These are phyloP conservation scores for Enteromius thamalakanensis DNA, from an alignment of 2,797 vertebrate species.

Conservation along the genomic window DNA sequence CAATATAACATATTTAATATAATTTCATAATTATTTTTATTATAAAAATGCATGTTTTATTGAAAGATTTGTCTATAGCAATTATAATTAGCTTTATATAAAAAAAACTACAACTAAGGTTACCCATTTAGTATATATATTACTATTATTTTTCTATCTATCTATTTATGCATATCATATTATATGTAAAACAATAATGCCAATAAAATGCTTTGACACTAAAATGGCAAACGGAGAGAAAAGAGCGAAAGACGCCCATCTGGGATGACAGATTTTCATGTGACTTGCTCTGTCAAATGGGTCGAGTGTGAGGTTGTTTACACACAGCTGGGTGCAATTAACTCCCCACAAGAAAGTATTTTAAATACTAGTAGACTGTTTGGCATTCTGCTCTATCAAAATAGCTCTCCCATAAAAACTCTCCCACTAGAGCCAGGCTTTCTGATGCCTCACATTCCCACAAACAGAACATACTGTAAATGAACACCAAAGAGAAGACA, in stretches of 20 bases:
- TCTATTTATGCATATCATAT: not conserved
- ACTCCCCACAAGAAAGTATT: slow-evolving; percentile 73
- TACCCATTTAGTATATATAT: not conserved
- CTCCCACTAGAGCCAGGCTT: slow-evolving; percentile 52
- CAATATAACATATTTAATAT: not conserved
- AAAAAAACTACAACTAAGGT: not conserved
- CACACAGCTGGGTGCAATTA: slow-evolving; percentile 78
- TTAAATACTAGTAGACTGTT: slow-evolving; percentile 69
- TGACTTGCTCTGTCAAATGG: slow-evolving; percentile 35
- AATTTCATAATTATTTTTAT: not conserved
- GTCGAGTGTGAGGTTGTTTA: slow-evolving; percentile 64
- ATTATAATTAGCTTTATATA: not conserved
- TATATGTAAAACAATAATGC: not conserved
- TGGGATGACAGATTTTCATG: slow-evolving; percentile 7
- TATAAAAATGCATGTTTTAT: not conserved
- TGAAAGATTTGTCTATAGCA: not conserved
- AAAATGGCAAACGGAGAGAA: not conserved
- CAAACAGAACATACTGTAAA: not conserved
- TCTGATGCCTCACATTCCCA: not conserved
- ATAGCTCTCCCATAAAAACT: slow-evolving; percentile 68
- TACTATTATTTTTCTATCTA: not conserved
- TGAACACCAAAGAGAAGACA: slow-evolving; percentile 5
- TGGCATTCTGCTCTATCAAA: slow-evolving; percentile 67
- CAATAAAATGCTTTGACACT: not conserved
- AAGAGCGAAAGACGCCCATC: not conserved